These are phyloP conservation scores for Anthophora plumipes DNA, from an alignment of 2,888 invertebrate species.

Conservation along the genomic window DNA sequence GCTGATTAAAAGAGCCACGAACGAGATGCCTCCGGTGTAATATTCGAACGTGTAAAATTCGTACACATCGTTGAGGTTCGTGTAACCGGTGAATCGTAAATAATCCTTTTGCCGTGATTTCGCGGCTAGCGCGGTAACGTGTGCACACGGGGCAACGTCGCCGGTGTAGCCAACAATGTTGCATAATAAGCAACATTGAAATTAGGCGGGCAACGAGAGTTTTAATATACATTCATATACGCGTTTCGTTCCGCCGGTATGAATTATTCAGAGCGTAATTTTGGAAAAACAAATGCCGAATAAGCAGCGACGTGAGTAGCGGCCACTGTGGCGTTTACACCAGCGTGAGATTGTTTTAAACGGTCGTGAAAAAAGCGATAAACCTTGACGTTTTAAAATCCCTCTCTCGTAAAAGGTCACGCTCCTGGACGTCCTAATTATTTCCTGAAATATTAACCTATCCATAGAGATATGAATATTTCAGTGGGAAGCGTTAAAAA, in stretches of 20 bases:
- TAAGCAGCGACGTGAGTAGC: constrained; percentile 44
- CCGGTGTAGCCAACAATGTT: constrained; percentile 35
- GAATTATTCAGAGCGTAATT: constrained; percentile 77
- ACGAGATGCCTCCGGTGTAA: neutral
- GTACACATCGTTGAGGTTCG: constrained; percentile 5
- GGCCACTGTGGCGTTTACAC: neutral
- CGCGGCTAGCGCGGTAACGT: constrained; percentile 17
- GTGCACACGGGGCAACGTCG: neutral
- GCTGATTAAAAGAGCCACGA: neutral
- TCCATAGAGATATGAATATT: neutral
- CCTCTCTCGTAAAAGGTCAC: neutral
- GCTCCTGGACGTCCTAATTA: neutral
- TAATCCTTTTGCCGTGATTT: constrained; percentile 48
- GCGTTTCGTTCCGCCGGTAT: constrained; percentile 37
- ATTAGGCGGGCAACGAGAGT: constrained; percentile 63
- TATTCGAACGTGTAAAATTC: constrained; percentile 40
- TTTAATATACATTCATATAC: constrained; percentile 79
- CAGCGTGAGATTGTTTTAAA: constrained; percentile 30
- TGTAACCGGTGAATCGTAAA: constrained; percentile 41
- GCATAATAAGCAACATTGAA: constrained; percentile 66
- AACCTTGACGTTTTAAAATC: constrained; percentile 3
- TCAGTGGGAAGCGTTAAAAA: neutral
- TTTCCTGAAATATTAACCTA: neutral
- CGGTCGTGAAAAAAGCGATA: constrained; percentile 8
- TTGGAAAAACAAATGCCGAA: constrained; percentile 73